Evolutionary conservation across 92 coral and sea anemone genomes (phyloP).

Genomic region (Umimayanthus chanpuru): DNA sequence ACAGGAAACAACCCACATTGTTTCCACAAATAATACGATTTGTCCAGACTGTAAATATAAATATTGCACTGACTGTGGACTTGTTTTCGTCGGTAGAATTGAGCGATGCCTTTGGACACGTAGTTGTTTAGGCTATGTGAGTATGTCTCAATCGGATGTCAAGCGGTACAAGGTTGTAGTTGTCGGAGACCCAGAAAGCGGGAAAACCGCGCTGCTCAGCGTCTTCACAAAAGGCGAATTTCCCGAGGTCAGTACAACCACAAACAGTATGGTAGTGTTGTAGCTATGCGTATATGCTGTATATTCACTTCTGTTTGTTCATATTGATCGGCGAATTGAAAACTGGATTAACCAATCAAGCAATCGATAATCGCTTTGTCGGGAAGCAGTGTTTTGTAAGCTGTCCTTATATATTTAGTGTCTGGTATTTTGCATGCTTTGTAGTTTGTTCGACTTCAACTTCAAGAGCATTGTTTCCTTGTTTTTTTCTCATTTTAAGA

Average conservation of each 20-base stretch:
- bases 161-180: constrained; percentile 65
- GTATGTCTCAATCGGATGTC: constrained; percentile 44
- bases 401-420: neutral
- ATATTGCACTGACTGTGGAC: neutral
- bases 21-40: constrained; percentile 27
- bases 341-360: neutral
- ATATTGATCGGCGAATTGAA: neutral
- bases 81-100: neutral
- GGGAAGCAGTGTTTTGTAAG: constrained; percentile 11
- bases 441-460: neutral
- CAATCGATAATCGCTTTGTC: neutral
- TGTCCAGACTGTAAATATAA: constrained; percentile 30
- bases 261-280: neutral
- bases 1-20: constrained; percentile 12
- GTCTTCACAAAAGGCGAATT: constrained; percentile 56
- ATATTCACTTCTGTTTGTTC: constrained; percentile 11
- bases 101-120: neutral
- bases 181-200: constrained; percentile 71
- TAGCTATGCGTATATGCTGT: neutral
- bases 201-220: constrained; percentile 61
- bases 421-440: neutral
- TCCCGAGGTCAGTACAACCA: constrained; percentile 50
- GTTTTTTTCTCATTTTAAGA: constrained; percentile 17
- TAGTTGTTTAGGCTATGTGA: constrained; percentile 20
- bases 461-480: neutral